Conservation (phyloP, 2,797 vertebrate genomes). For the Tangara arthus region DNA sequence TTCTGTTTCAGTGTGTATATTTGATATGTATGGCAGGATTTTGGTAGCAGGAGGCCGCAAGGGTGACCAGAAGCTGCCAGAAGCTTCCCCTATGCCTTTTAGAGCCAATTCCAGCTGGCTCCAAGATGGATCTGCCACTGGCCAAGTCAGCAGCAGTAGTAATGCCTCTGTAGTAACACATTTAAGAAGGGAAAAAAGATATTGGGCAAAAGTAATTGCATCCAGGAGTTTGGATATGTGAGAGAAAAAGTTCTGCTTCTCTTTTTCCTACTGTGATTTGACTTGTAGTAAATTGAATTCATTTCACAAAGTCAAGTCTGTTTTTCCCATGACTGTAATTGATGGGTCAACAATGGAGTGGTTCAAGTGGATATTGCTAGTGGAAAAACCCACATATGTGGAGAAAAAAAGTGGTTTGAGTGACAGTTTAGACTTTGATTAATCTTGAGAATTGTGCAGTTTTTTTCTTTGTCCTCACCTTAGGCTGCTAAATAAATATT, state of each 20-base stretch:
- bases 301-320: background rate
- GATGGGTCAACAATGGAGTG: background rate
- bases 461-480: background rate
- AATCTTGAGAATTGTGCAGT: background rate
- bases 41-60: background rate
- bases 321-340: background rate
- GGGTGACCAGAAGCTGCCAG: background rate
- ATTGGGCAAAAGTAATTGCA: background rate
- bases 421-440: background rate
- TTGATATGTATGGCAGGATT: background rate
- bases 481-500: background rate
- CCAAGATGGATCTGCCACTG: accelerated
- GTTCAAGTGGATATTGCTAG: background rate
- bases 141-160: background rate
- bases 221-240: background rate
- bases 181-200: background rate
- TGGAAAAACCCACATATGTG: background rate
- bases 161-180: background rate
- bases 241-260: background rate
- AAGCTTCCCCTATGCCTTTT: background rate
- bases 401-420: accelerated
- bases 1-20: background rate
- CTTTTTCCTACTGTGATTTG: background rate
- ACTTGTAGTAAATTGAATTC: background rate
- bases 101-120: background rate